These are phyloP conservation scores for Nomada ruficornis DNA, from an alignment of 2,888 invertebrate genomes.

Conservation along the genomic window DNA sequence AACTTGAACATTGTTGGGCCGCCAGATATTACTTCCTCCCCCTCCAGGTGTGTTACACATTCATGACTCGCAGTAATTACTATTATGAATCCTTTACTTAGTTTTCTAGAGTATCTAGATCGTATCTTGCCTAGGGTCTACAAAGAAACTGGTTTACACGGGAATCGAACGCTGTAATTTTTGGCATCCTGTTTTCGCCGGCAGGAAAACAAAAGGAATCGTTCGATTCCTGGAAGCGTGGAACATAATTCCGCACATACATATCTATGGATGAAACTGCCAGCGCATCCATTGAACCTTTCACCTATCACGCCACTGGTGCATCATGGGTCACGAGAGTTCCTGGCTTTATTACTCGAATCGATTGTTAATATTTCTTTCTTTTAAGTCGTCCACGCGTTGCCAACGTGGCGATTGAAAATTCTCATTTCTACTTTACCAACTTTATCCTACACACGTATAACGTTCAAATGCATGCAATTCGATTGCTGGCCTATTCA, in stretches of 20 bases:
- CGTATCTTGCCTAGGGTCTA: not conserved
- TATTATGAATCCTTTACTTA: not conserved
- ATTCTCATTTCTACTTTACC: no score
- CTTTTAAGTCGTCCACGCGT: not conserved
- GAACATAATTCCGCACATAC: conserved; percentile 9
- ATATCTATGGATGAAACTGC: conserved; percentile 33
- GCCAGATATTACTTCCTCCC: not conserved
- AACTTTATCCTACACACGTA: no score
- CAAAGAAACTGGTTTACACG: conserved; percentile 12
- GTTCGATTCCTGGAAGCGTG: conserved; percentile 1
- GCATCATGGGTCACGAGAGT: conserved; percentile 43
- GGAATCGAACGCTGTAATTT: conserved; percentile 17
- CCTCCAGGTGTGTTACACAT: not conserved
- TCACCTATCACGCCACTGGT: conserved; percentile 81
- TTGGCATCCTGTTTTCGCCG: conserved; percentile 15
- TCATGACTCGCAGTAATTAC: not conserved
- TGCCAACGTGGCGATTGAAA: no score
- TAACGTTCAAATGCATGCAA: no score
- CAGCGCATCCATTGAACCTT: conserved; percentile 78
- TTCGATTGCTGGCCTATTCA: no score
- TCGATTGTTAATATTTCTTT: not conserved
- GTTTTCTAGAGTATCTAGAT: not conserved
- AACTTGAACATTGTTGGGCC: no score
- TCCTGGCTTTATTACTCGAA: conserved; percentile 2
- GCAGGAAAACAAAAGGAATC: conserved; percentile 4